phyloP scores from a whole-genome alignment of 2,113 vertebrate species.

The Mesoclemmys tuberculata region DNA sequence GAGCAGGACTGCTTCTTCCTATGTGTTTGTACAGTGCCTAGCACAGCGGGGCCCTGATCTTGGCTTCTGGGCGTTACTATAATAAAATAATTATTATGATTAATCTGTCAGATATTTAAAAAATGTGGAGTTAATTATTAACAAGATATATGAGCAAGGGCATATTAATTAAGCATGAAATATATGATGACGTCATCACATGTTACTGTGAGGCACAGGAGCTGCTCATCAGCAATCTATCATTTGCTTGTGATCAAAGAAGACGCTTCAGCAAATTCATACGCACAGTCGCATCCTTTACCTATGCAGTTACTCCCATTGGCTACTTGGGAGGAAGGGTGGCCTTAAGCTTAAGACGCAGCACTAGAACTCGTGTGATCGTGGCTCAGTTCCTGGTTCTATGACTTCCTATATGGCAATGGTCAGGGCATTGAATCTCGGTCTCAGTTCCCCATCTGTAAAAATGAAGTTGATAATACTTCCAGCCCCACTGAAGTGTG shows the following conservation, averaged over 20 bases:
- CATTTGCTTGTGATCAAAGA: neutral
- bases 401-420: neutral
- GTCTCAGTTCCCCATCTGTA: neutral
- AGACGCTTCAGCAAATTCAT: neutral
- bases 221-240: neutral
- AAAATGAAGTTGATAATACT: neutral
- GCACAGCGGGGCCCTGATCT: neutral
- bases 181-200: neutral
- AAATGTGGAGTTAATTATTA: neutral
- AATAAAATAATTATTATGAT: neutral
- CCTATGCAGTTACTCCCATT: neutral
- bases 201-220: neutral
- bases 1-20: neutral
- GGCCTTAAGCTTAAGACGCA: neutral
- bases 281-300: neutral
- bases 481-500: neutral
- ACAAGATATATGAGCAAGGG: neutral
- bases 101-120: neutral
- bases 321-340: neutral
- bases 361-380: neutral
- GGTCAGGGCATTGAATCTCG: neutral
- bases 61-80: rapidly evolving
- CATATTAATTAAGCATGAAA: neutral
- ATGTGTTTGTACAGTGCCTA: neutral
- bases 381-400: neutral